Evolutionary conservation across 2,888 invertebrate species (phyloP), one percentile per base, ranked within the genome.

Genomic region (Tetrapedia diversipes): DNA sequence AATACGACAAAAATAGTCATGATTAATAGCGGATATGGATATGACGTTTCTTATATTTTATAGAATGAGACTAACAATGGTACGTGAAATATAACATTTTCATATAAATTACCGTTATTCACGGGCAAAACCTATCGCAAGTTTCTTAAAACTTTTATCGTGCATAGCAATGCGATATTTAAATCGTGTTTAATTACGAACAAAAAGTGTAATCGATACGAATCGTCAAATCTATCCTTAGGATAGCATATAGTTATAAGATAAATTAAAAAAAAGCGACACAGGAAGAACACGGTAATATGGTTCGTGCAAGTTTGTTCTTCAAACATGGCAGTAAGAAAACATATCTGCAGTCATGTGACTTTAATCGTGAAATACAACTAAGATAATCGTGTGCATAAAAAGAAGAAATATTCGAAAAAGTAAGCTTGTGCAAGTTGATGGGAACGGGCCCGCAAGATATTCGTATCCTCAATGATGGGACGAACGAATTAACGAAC

Each of bases 391-490:
- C 41, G 41, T 51, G 6, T 45, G 19, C 24, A 39, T 45, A 37
- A 22, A 51, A 27, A 37, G 24, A 60, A 64, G 11, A n/a, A 8
- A 32, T 19, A 37, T 47, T 1, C n/a, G n/a, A 43, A 34, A 53
- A 60, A 47, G 11, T n/a, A 22, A 24, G 29, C 16, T n/a, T n/a
- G n/a, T 19, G 45, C 10, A 32, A n/a, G 34, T 10, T 11, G 29
- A 39, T 41, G 19, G 32, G 53, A 68, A 65, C 43, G 69, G 67
- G 67, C 63, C 76, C 41, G 68, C 76, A n/a, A 63, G 39, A n/a
- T 24, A 34, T 37, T 27, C 49, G 27, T 32, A 53, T 74, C 29
- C 57, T 72, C 53, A 45, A 54, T 11, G 22, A 27, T 37, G 41
- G 24, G 7, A 43, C 37, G 27, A 47, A 68, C 22, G 56, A 61